A percentile compares a stretch with the other conserved stretches of the same genome.
These are phyloP conservation scores for Lateolabrax maculatus DNA, from an alignment of 2,797 vertebrate species.

Conservation along the genomic window DNA sequence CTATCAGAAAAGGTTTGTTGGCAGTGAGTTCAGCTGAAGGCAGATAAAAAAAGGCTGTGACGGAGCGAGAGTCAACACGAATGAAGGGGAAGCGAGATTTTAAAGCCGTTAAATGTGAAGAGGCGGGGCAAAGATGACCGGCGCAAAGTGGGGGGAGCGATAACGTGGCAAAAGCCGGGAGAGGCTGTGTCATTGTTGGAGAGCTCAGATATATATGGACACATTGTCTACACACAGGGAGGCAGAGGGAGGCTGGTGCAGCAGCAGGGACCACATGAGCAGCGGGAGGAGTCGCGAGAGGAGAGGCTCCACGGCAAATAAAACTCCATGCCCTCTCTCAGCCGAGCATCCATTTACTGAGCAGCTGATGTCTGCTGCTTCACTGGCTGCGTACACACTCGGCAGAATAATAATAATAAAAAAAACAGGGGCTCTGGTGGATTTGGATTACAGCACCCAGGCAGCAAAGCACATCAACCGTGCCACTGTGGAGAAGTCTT, in stretches of 20 bases:
- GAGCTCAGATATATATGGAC: slow-evolving; percentile 31
- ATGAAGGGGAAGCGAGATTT: slow-evolving; percentile 46
- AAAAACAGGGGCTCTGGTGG: slow-evolving; percentile 27
- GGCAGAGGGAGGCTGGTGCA: slow-evolving; percentile 62
- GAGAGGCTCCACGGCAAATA: slow-evolving; percentile 62
- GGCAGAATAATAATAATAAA: slow-evolving; percentile 41
- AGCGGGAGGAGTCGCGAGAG: slow-evolving; percentile 64
- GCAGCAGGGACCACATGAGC: slow-evolving; percentile 69
- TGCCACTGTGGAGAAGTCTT: slow-evolving; percentile 24
- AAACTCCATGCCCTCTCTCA: slow-evolving; percentile 72
- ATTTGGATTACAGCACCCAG: slow-evolving; percentile 51
- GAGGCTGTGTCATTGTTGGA: slow-evolving; percentile 65
- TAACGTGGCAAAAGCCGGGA: slow-evolving; percentile 64
- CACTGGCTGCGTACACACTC: slow-evolving; percentile 55
- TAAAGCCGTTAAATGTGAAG: slow-evolving; percentile 28
- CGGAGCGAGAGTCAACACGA: slow-evolving; percentile 55
- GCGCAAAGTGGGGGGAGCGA: slow-evolving; percentile 39
- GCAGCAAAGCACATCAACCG: slow-evolving; percentile 25
- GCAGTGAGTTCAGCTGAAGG: slow-evolving; percentile 10
- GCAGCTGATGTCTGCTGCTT: slow-evolving; percentile 67
- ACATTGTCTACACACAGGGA: slow-evolving; percentile 33
- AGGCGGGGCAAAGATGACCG: slow-evolving; percentile 42
- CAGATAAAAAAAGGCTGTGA: slow-evolving; percentile 43
- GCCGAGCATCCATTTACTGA: slow-evolving; percentile 79
- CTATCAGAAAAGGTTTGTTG: not conserved